Evolutionary conservation across 1,140 invertebrate species (phyloP).

Genomic region (Spodoptera litura): DNA sequence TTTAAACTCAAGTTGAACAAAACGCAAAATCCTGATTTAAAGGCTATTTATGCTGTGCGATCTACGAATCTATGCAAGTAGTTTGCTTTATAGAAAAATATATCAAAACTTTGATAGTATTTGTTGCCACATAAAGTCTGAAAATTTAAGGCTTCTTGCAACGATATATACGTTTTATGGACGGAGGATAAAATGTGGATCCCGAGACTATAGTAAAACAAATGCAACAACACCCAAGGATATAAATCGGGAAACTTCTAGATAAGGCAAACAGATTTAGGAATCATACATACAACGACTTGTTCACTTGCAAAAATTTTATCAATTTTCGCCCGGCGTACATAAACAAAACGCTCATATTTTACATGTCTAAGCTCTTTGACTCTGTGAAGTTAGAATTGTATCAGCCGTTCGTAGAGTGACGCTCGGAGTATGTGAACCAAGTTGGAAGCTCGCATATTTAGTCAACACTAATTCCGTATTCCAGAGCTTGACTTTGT

Average conservation of each 20-base stretch:
- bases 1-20: no score
- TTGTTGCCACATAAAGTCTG: conserved; percentile 2
- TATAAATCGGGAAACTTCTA: conserved; percentile 3
- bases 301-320: conserved; percentile 17
- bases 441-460: neutral
- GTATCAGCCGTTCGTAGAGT: conserved; percentile 25
- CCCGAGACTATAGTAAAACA: neutral
- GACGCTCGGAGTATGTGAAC: conserved; percentile 27
- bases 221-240: neutral
- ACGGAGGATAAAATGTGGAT: neutral
- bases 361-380: conserved; percentile 33
- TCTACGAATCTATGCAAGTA: no score
- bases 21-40: no score
- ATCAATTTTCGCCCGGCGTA: conserved; percentile 16
- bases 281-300: conserved; percentile 10
- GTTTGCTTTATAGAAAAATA: no score
- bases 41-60: no score
- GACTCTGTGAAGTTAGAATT: conserved; percentile 2
- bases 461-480: conserved; percentile 30
- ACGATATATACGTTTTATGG: conserved; percentile 11
- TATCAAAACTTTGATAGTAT: neutral
- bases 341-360: conserved; percentile 34
- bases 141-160: neutral
- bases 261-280: conserved; percentile 12
- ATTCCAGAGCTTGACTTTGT: conserved; percentile 20